These are phyloP conservation scores for Sander lucioperca DNA, from an alignment of 2,113 vertebrate species.

Conservation along the genomic window DNA sequence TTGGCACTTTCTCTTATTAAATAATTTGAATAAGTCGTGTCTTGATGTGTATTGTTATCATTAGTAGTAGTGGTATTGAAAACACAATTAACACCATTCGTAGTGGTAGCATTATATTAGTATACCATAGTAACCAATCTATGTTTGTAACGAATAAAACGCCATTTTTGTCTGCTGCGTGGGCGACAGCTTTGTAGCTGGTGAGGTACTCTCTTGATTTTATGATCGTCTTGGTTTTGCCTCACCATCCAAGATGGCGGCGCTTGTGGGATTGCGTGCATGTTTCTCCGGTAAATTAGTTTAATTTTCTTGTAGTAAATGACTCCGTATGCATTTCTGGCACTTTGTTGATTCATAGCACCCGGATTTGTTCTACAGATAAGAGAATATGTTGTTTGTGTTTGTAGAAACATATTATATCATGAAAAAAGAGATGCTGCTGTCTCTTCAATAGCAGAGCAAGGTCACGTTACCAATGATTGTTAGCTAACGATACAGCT, in stretches of 20 bases:
- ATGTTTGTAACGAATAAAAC: too few species aligned
- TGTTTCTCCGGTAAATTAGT: conserved; percentile 81
- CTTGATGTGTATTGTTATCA: not conserved
- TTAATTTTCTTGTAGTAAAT: not conserved
- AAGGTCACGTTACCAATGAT: conserved; percentile 76
- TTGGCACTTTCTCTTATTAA: not conserved
- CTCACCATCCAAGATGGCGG: conserved; percentile 81
- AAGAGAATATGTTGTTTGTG: rapidly evolving
- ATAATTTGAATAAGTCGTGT: not conserved
- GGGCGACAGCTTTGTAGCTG: not conserved
- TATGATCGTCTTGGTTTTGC: conserved; percentile 34
- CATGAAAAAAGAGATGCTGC: conserved; percentile 19
- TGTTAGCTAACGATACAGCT: conserved; percentile 47
- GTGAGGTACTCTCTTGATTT: conserved; percentile 8
- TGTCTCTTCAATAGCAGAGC: conserved; percentile 41
- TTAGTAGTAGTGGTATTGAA: not conserved
- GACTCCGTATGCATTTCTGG: not conserved
- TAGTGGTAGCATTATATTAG: not conserved
- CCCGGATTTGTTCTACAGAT: rapidly evolving
- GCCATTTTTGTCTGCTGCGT: not conserved
- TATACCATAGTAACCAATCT: too few species aligned
- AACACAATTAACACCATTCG: too few species aligned
- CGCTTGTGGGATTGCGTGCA: conserved; percentile 82
- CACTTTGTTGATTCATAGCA: rapidly evolving
- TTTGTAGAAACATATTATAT: not conserved